Evolutionary conservation across 2,888 invertebrate species (phyloP).

Genomic region (Odontocerum albicorne): DNA sequence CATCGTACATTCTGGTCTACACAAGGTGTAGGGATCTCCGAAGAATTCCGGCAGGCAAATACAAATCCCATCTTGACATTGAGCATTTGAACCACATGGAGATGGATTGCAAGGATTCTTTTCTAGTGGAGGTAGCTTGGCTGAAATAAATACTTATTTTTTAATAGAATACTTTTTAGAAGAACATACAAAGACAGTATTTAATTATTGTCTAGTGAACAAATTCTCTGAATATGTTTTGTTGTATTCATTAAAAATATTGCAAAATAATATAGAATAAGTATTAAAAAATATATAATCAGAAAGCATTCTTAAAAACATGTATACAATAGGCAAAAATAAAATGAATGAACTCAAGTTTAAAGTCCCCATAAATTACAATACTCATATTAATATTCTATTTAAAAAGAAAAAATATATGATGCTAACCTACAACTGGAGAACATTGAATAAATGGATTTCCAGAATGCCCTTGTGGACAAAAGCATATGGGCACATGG

Average conservation of each 20-base stretch:
- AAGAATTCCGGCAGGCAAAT: constrained; percentile 71
- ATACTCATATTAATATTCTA: too few relatives aligned
- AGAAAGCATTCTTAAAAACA: too few relatives aligned
- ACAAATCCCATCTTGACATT: constrained; percentile 69
- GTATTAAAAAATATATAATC: neutral
- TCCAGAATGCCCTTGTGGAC: constrained; percentile 62
- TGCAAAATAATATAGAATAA: neutral
- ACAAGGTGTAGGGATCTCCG: constrained; percentile 68
- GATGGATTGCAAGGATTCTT: constrained; percentile 67
- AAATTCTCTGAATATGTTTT: neutral
- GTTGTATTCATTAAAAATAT: neutral
- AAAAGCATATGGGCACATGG: constrained; percentile 69
- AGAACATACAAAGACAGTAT: too few relatives aligned
- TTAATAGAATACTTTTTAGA: constrained; percentile 1
- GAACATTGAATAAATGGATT: constrained; percentile 58
- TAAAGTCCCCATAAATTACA: too few relatives aligned
- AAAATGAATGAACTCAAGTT: too few relatives aligned
- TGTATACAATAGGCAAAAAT: too few relatives aligned
- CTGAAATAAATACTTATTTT: constrained; percentile 34
- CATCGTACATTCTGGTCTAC: constrained; percentile 74
- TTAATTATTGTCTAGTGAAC: neutral
- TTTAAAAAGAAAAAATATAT: neutral
- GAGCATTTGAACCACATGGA: constrained; percentile 77
- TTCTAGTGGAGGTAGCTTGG: constrained; percentile 45
- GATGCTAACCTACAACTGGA: constrained; percentile 26